Evolutionary conservation across 2,113 vertebrate genomes (phyloP).

Genomic region (Vulpes ferrilata): DNA sequence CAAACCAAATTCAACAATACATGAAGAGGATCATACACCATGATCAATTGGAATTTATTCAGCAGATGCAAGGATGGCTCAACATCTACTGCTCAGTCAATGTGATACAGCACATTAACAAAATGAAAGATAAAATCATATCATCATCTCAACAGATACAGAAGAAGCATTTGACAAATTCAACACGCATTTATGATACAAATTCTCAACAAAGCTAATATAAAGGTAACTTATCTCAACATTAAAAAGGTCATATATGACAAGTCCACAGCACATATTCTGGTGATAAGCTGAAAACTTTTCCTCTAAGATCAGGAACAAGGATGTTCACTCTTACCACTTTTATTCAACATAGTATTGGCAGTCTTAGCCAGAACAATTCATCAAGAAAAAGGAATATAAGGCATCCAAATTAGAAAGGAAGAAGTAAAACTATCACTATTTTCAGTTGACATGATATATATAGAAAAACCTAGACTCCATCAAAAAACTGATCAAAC

Average conservation of each 20-base stretch:
- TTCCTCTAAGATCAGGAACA: not conserved
- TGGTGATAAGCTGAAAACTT: not conserved
- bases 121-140: not conserved
- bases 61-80: not conserved
- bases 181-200: not conserved
- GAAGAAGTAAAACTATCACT: not conserved
- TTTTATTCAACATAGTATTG: not conserved
- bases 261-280: not conserved
- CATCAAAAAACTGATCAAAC: not conserved
- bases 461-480: not conserved
- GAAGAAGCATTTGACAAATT: not conserved
- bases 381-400: not conserved
- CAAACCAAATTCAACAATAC: not conserved
- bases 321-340: not conserved
- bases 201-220: not conserved
- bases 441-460: not conserved
- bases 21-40: not conserved
- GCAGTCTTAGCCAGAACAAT: not conserved
- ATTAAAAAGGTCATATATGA: not conserved
- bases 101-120: not conserved
- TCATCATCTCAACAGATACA: not conserved
- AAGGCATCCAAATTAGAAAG: not conserved
- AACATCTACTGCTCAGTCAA: not conserved
- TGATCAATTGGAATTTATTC: not conserved
- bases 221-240: not conserved